phyloP scores from a whole-genome alignment of 1,140 invertebrate genomes.

The Euwallacea similis region DNA sequence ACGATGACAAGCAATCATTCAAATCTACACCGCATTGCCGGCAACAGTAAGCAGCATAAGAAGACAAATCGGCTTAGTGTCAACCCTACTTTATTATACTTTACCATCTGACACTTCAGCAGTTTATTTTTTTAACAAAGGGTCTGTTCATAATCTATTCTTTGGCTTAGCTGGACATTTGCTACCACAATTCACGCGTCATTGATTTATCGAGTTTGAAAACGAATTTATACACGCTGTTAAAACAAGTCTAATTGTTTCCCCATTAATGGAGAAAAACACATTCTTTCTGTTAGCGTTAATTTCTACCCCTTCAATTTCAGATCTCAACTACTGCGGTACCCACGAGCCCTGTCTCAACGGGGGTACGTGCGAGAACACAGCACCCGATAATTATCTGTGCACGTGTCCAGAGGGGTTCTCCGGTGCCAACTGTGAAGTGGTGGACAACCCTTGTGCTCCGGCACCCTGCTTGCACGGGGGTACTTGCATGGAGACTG shows the following conservation, averaged over 20 bases:
- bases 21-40: slow-evolving; percentile 1
- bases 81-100: slow-evolving; percentile 8
- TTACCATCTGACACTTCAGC: slow-evolving; percentile 11
- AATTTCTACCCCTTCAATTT: slow-evolving; percentile 47
- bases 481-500: slow-evolving; percentile 68
- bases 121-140: slow-evolving; percentile 10
- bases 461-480: slow-evolving; percentile 86
- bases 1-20: neutral
- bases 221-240: too few relatives aligned
- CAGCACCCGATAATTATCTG: slow-evolving; percentile 86
- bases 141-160: too few relatives aligned
- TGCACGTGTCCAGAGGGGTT: slow-evolving; percentile 91
- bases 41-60: neutral
- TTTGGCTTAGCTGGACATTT: too few relatives aligned
- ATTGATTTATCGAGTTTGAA: neutral
- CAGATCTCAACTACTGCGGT: slow-evolving; percentile 96
- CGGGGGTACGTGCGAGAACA: slow-evolving; percentile 94
- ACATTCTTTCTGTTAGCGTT: neutral
- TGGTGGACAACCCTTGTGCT: slow-evolving; percentile 88
- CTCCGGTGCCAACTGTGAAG: slow-evolving; percentile 88
- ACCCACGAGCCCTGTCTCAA: slow-evolving; percentile 95
- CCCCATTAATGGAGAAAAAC: too few relatives aligned
- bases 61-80: slow-evolving; percentile 16
- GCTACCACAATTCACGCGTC: slow-evolving; percentile 9
- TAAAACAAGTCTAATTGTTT: too few relatives aligned